Conservation (phyloP, 2,888 invertebrate species). For the Eulithis prunata region DNA sequence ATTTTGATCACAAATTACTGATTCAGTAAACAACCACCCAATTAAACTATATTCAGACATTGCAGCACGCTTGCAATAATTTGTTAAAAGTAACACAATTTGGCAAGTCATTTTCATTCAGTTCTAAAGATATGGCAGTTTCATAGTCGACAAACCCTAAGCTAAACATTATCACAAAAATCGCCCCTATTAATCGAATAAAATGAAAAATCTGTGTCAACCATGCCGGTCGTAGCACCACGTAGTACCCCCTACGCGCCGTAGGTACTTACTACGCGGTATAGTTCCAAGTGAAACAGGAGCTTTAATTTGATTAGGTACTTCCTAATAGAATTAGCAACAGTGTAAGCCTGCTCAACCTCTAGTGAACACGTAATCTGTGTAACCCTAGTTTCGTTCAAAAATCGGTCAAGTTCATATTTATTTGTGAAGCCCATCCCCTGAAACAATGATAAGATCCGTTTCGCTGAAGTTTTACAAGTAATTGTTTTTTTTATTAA, state of each 20-base stretch:
- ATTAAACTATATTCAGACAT: background rate
- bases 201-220: slow-evolving; percentile 12
- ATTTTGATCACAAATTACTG: slow-evolving; percentile 6
- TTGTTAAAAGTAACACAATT: background rate
- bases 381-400: background rate
- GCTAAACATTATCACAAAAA: too few relatives aligned
- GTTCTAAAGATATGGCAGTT: background rate
- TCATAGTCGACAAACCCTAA: background rate
- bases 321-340: slow-evolving; percentile 31
- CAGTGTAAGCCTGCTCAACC: slow-evolving; percentile 14
- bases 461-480: slow-evolving; percentile 28
- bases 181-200: background rate
- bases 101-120: background rate
- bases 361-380: slow-evolving; percentile 19
- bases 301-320: slow-evolving; percentile 29
- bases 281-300: background rate
- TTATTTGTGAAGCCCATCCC: background rate
- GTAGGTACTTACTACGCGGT: slow-evolving; percentile 15
- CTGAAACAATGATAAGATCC: slow-evolving; percentile 22
- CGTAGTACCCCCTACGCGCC: slow-evolving; percentile 6
- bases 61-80: background rate
- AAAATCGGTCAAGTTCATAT: slow-evolving; percentile 17
- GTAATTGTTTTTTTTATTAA: slow-evolving; percentile 19
- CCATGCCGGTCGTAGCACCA: slow-evolving; percentile 14
- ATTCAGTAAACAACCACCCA: background rate